These are phyloP conservation scores for Agrochola lychnidis DNA, from an alignment of 2,888 invertebrate genomes.

Conservation along the genomic window DNA sequence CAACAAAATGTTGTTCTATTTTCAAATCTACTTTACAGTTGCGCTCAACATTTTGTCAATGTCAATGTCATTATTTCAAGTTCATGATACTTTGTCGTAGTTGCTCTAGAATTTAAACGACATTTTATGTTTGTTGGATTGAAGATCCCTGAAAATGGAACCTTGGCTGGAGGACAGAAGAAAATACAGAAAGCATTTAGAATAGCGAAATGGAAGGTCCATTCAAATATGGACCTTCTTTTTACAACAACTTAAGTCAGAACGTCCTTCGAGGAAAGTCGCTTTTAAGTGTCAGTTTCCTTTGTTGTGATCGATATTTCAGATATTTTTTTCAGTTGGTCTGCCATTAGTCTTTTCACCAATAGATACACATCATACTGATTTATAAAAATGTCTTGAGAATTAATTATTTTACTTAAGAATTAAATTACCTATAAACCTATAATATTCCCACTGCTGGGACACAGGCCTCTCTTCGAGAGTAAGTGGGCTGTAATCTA, in stretches of 20 bases:
- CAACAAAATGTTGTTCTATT: slow-evolving; percentile 22
- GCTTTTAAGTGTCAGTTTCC: not conserved
- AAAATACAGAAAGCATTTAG: slow-evolving; percentile 15
- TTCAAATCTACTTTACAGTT: slow-evolving; percentile 23
- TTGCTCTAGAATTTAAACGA: slow-evolving; percentile 16
- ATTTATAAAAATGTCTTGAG: too few species aligned
- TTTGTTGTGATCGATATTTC: not conserved
- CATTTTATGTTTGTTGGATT: slow-evolving; percentile 28
- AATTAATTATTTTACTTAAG: too few species aligned
- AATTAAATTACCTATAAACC: too few species aligned
- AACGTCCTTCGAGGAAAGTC: not conserved
- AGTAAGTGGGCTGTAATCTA: too few species aligned
- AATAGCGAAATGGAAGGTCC: slow-evolving; percentile 18
- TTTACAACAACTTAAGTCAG: not conserved
- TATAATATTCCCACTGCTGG: too few species aligned
- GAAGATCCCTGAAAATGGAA: slow-evolving; percentile 27
- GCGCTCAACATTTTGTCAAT: slow-evolving; percentile 41
- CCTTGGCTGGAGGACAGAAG: slow-evolving; percentile 37
- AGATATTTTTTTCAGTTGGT: not conserved
- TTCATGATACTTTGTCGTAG: slow-evolving; percentile 14
- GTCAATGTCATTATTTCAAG: slow-evolving; percentile 32
- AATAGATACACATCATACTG: not conserved
- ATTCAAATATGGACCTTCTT: slow-evolving; percentile 31
- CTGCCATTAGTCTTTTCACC: not conserved
- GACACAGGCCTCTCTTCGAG: too few species aligned